A percentile compares a stretch with the other conserved stretches of the same genome.
Conservation (phyloP, 2,797 vertebrate genomes). For the Furcifer pardalis region DNA sequence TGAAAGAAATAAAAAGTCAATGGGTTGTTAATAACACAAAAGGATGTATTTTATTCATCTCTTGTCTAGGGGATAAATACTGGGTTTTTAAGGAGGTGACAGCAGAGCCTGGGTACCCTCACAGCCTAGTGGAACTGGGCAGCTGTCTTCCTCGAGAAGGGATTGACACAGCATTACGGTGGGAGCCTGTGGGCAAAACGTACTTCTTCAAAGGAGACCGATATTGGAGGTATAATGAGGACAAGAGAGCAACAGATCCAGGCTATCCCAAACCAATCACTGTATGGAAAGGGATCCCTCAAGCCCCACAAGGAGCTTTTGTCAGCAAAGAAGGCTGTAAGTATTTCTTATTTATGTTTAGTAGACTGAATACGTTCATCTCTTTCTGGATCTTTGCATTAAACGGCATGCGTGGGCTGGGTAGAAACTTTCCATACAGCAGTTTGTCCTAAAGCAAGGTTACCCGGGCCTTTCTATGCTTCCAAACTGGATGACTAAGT, state of each 20-base stretch:
- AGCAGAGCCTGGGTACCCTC: constrained; percentile 92
- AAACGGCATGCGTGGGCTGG: not conserved
- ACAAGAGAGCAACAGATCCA: constrained; percentile 87
- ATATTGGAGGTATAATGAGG: constrained; percentile 98
- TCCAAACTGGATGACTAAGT: not conserved
- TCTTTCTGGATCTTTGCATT: not conserved
- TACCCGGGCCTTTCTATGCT: not conserved
- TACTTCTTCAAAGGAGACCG: constrained; percentile 98
- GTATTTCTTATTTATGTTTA: constrained; percentile 53
- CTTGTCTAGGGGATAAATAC: constrained; percentile 88
- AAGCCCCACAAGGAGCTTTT: constrained; percentile 94
- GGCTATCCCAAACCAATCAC: constrained; percentile 96
- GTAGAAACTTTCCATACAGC: not conserved
- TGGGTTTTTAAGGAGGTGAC: constrained; percentile 98
- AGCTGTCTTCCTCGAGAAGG: constrained; percentile 91
- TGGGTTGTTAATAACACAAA: not conserved
- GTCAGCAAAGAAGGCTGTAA: constrained; percentile 97
- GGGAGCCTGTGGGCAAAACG: constrained; percentile 95
- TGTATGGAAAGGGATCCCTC: constrained; percentile 94
- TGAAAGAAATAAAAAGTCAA: too few species aligned
- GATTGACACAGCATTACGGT: constrained; percentile 93
- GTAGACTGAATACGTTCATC: not conserved
- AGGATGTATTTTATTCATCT: not conserved
- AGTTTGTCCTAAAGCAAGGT: not conserved
- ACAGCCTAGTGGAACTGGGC: constrained; percentile 90